A percentile compares a stretch with the other conserved stretches of the same genome.
These are phyloP conservation scores for Alligator mississippiensis DNA, from an alignment of 2,113 vertebrate genomes.

Conservation along the genomic window DNA sequence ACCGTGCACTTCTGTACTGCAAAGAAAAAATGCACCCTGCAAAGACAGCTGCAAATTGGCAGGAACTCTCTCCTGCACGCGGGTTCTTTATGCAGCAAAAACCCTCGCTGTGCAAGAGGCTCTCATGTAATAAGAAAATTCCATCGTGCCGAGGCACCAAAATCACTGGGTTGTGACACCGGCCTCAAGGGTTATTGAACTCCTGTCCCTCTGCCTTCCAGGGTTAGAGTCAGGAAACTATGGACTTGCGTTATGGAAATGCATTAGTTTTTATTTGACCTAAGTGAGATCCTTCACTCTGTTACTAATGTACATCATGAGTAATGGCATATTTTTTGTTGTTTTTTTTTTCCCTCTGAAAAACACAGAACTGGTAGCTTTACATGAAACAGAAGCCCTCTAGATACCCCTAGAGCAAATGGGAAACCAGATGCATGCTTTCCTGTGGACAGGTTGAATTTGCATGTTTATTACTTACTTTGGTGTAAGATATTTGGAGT, in stretches of 20 bases:
- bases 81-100: too few relatives aligned
- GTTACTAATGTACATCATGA: not conserved
- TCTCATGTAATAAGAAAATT: too few relatives aligned
- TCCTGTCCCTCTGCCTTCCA: slow-evolving; percentile 15
- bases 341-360: too few relatives aligned
- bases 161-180: too few relatives aligned
- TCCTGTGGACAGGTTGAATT: not conserved
- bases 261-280: not conserved
- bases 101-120: too few relatives aligned
- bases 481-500: not conserved
- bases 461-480: slow-evolving; percentile 5
- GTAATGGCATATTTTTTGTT: not conserved
- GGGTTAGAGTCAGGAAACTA: slow-evolving; percentile 21
- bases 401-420: fast-evolving
- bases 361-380: not conserved
- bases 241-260: slow-evolving; percentile 15
- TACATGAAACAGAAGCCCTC: not conserved
- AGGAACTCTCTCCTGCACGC: too few relatives aligned
- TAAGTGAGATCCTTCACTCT: not conserved
- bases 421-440: not conserved
- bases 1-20: too few relatives aligned
- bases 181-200: slow-evolving; percentile 21
- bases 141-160: too few relatives aligned
- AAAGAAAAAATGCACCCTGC: too few relatives aligned
- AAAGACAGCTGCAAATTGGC: too few relatives aligned